Percentiles rank a stretch among this genome's conserved stretches.
These are phyloP conservation scores for Agrypnus murinus DNA, from an alignment of 2,888 invertebrate species.

Conservation along the genomic window DNA sequence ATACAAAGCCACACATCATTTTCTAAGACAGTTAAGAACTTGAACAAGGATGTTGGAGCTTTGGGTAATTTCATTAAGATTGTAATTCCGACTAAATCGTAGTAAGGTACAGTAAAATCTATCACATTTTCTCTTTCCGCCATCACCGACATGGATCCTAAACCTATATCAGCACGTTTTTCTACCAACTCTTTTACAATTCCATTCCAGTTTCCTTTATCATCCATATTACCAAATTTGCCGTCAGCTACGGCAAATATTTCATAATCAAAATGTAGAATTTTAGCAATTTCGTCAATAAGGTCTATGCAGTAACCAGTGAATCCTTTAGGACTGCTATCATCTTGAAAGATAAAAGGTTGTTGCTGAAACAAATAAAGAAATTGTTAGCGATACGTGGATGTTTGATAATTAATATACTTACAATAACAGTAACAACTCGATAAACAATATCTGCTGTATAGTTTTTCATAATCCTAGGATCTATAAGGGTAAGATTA, in stretches of 20 bases:
- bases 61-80: slow-evolving; percentile 95
- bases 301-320: slow-evolving; percentile 97
- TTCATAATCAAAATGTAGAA: slow-evolving; percentile 93
- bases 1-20: slow-evolving; percentile 98
- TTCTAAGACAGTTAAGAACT: slow-evolving; percentile 96
- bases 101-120: slow-evolving; percentile 98
- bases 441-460: slow-evolving; percentile 90
- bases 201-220: slow-evolving; percentile 82
- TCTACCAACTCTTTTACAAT: slow-evolving; percentile 78
- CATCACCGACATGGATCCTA: slow-evolving; percentile 97
- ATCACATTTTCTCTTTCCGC: slow-evolving; percentile 97
- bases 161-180: slow-evolving; percentile 91
- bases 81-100: slow-evolving; percentile 97
- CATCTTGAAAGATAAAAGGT: slow-evolving; percentile 86
- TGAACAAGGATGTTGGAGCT: slow-evolving; percentile 93
- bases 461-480: slow-evolving; percentile 81
- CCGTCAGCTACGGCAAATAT: slow-evolving; percentile 87
- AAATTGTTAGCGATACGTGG: no score
- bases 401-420: no score
- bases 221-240: slow-evolving; percentile 92
- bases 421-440: slow-evolving; percentile 88
- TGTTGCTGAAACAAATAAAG: slow-evolving; percentile 77
- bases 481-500: slow-evolving; percentile 78
- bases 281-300: slow-evolving; percentile 88
- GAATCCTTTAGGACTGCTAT: slow-evolving; percentile 78